Evolutionary conservation across 2,888 invertebrate genomes (phyloP).

Genomic region (Urechis unicinctus): DNA sequence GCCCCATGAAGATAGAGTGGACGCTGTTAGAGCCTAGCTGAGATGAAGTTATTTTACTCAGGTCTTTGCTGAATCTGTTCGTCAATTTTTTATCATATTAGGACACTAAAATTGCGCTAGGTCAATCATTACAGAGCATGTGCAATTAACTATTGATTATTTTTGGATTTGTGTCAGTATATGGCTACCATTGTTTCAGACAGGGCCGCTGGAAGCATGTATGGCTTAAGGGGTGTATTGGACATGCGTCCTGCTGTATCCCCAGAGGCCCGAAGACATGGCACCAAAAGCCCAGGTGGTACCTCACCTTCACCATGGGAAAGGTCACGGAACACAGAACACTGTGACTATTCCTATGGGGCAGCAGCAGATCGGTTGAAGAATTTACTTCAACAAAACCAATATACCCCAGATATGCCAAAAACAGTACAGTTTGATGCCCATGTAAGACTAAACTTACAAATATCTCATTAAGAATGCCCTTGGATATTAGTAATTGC

Average conservation of each 20-base stretch:
- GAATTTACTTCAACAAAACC: slow-evolving; percentile 8
- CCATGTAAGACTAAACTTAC: slow-evolving; percentile 2
- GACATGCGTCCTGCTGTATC: slow-evolving; percentile 1
- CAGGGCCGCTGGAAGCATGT: slow-evolving; percentile 1
- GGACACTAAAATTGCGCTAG: too few relatives aligned
- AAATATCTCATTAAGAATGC: too few relatives aligned
- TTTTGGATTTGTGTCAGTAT: too few relatives aligned
- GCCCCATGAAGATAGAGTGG: too few relatives aligned
- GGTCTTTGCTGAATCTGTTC: background rate
- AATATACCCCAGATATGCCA: background rate
- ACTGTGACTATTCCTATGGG: slow-evolving; percentile 18
- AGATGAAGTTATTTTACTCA: too few relatives aligned
- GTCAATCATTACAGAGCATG: too few relatives aligned
- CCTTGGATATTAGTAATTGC: too few relatives aligned
- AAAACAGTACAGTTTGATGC: slow-evolving; percentile 13
- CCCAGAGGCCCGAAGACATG: background rate
- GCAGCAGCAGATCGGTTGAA: slow-evolving; percentile 14
- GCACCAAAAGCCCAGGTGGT: background rate
- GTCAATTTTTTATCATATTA: too few relatives aligned
- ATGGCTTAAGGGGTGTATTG: background rate
- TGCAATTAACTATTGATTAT: too few relatives aligned
- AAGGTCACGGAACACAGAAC: slow-evolving; percentile 6
- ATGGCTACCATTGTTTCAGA: too few relatives aligned
- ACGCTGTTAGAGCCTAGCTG: too few relatives aligned
- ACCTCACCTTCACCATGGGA: background rate